Base-by-base conservation (phyloP, 2,888 invertebrate genomes). In the Operophtera brumata region DNA sequence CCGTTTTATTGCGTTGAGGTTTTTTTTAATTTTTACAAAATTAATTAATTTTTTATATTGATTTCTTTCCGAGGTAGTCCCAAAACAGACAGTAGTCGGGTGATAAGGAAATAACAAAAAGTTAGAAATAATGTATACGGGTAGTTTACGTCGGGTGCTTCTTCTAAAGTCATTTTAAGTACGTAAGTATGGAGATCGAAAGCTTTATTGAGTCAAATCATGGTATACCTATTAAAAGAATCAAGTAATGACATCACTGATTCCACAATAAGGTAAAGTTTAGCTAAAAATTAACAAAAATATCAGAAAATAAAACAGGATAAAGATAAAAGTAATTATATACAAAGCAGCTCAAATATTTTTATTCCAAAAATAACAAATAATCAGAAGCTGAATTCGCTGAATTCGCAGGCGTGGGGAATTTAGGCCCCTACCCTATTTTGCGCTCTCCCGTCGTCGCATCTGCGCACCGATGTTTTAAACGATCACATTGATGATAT, bases 381-480 rank as follows among this genome's bases (percentile, higher is more conserved):
- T 30, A 9, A 7, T 9, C 2, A 30, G 13, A 13, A 26, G 20
- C 20, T 20, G 0, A 2, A 26, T 26, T 25, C 3, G 45, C 26
- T 40, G 8, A 42, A 55, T 52, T 54, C 46, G 25, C 30, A 28
- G 37, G 28, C 40, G 3, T 36, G 37, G 43, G 7, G 14, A 50
- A 62, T 51, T 20, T 11, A 42, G 55, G 50, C 44, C 62, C 51
- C 55, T n/a, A 44, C 57, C 57, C 56, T 54, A 62, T 56, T 60
- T 59, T 52, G 28, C 43, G 35, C 28, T 53, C 54, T 36, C 46
- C 28, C 45, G 40, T 20, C 45, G 40, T 20, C 30, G 50, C 49
- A 45, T 37, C 34, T 57, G 54, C 46, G 51, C 44, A 41, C 32
- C 47, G 37, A 14, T 35, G 28, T 30, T 55, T n/a, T 36, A 40